Base-by-base conservation (phyloP, 2,797 vertebrate species). In the Leptodactylus fallax region DNA sequence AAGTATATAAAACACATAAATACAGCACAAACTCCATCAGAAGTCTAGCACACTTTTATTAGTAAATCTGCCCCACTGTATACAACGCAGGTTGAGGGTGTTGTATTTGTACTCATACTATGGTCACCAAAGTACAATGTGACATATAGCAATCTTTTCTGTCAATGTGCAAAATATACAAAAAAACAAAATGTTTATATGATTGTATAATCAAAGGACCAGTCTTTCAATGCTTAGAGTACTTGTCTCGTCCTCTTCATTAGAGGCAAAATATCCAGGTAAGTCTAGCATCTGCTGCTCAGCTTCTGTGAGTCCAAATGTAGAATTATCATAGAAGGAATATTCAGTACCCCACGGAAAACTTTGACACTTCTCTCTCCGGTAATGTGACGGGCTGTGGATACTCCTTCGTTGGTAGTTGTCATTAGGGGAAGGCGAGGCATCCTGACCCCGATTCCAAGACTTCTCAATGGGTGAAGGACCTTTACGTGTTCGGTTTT, bases 211-310 rank as follows among this genome's bases (percentile, higher is more conserved):
- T 94, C 93, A 96, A 89, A 96, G 94, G 23, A 95, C 95, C 87
- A 96, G 91, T 91, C 95, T 96, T 90, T 96, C 94, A 65, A 95
- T 71, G 55, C 95, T 95, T 71, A 95, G 88, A 19, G 95, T 94
- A 88, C 95, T 96, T 5, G 93, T 91, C 91, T 94, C 93, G 47
- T 95, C 95, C 76, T 96, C 95, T 90, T 95, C 96, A 1, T 95
- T 95, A 4, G 95, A 95, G 47, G 94, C 95, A 87, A 95, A 95
- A 91, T 94, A 96, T 19, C 95, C 93, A 0, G 97, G 96, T 61
- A 99, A 93, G 93, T 99, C 97, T 9, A 97, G 93, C 96, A 98
- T 97, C 91, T 93, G 95, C 92, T 97, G 96, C 90, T 98, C 98
- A 0, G 95, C 94, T 89, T 98, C 97, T 0, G 95, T 97, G 91